These are phyloP conservation scores for Agonopterix alstromeriana DNA, from an alignment of 2,888 invertebrate genomes.

Conservation along the genomic window DNA sequence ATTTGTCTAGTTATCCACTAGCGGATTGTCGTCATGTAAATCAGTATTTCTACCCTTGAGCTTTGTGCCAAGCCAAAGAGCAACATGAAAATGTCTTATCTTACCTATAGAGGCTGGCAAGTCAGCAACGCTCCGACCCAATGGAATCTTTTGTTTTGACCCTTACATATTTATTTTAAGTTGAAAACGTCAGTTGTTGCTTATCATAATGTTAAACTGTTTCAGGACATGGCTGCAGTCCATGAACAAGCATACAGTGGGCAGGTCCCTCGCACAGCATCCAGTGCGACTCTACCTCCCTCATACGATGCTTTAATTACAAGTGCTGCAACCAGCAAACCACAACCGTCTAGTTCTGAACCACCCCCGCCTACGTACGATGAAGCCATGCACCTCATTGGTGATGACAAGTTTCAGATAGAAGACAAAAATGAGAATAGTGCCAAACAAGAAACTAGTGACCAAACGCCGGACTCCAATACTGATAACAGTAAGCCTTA, in stretches of 20 bases:
- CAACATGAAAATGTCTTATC: too few species aligned
- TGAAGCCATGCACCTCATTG: conserved; percentile 78
- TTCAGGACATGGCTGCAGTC: conserved; percentile 76
- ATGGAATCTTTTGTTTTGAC: too few species aligned
- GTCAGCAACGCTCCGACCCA: too few species aligned
- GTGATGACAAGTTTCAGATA: conserved; percentile 53
- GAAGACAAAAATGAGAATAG: conserved; percentile 44
- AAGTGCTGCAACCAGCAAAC: conserved; percentile 52
- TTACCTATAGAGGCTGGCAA: too few species aligned
- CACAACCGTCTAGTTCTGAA: conserved; percentile 69
- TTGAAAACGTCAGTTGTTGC: too few species aligned
- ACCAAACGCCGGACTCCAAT: conserved; percentile 34
- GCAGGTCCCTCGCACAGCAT: conserved; percentile 72
- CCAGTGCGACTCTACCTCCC: conserved; percentile 78
- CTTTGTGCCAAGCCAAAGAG: too few species aligned
- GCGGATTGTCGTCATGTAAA: too few species aligned
- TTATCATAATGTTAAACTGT: background rate
- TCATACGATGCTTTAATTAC: conserved; percentile 78
- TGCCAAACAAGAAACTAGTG: conserved; percentile 58
- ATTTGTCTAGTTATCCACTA: too few species aligned
- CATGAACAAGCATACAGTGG: conserved; percentile 74
- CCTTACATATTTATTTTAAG: too few species aligned
- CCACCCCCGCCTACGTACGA: conserved; percentile 80
- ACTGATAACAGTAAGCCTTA: conserved; percentile 57
- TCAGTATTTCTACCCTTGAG: too few species aligned